Base-by-base conservation (phyloP, 2,113 vertebrate genomes). In the Protobothrops flavoviridis region DNA sequence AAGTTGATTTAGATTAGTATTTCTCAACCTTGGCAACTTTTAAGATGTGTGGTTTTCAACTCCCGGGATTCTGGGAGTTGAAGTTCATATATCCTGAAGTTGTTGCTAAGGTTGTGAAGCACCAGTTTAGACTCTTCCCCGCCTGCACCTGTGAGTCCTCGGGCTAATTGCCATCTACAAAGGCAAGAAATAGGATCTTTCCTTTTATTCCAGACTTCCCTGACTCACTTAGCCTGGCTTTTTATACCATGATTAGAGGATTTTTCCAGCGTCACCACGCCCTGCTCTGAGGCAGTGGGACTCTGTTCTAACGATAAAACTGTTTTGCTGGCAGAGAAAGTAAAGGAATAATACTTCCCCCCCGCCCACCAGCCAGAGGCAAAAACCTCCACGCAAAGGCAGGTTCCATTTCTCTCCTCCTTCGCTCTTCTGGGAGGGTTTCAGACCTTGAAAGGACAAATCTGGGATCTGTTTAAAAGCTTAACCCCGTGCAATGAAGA, bases 141-240 rank as follows among this genome's bases (percentile, higher is more conserved):
- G 85, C 33, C 91, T 85, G 89, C 21, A 39, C 57, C 39, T 88
- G 24, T 69, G 88, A 48, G 55, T 61, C 85, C 86, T 88, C 85
- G 69, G 45, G 91, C 56, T 93, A 95, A 93, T 92, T 93, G 87
- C 89, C 39, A 48, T 81, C 89, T 89, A 91, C 56, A 57, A 93
- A 95, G 91, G 64, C 39, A 48, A 91, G 94, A 93, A 93, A 93
- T 90, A 7, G 50, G 93, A 92, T 89, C 93, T 91, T 87, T 64
- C 9, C 93, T 92, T 92, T 94, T 88, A 69, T 91, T 85, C 93
- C 45, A 39, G 91, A 59, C 61, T 48, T 88, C 53, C 15, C 91
- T 92, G 94, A 93, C 89, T 94, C 94, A 90, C 59, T 50, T 29
- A 43, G 39, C 61, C 39, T 1, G 48, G 39, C 50, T 91, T 91